phyloP scores from a whole-genome alignment of 1,140 invertebrate species.

The Drosophila gunungcola region DNA sequence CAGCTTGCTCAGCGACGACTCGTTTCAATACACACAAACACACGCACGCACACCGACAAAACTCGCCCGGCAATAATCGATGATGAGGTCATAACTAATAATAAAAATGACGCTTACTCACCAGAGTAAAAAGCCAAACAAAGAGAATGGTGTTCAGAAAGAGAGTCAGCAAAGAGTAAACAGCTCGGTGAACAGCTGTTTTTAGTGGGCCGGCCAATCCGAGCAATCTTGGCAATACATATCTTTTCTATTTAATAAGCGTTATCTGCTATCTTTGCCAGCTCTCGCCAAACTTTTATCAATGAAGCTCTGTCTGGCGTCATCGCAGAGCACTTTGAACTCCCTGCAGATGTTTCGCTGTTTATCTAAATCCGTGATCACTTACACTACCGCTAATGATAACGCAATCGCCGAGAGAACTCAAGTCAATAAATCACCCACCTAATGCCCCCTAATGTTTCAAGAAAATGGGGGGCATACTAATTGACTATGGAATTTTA shows the following conservation, averaged over 20 bases:
- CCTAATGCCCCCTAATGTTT: constrained; percentile 30
- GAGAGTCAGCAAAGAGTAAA: constrained; percentile 6
- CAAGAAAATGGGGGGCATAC: constrained; percentile 1
- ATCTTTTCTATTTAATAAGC: constrained; percentile 21
- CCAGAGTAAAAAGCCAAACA: constrained; percentile 42
- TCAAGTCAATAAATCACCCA: constrained; percentile 46
- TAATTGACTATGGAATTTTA: constrained; percentile 41
- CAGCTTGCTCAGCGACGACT: constrained; percentile 62
- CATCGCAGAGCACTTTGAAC: constrained; percentile 59
- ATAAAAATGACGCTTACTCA: constrained; percentile 80
- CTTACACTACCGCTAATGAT: neutral
- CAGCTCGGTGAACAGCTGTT: constrained; percentile 61
- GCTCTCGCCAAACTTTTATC: constrained; percentile 52
- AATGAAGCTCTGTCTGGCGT: constrained; percentile 46
- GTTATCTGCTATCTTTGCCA: constrained; percentile 31
- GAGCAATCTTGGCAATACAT: constrained; percentile 36
- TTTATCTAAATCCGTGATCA: constrained; percentile 9
- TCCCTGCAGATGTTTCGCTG: constrained; percentile 11
- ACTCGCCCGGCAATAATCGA: constrained; percentile 78
- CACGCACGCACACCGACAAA: constrained; percentile 27
- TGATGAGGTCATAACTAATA: constrained; percentile 85
- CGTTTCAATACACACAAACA: constrained; percentile 72
- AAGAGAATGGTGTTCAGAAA: constrained; percentile 47
- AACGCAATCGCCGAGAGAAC: neutral
- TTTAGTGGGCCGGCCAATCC: constrained; percentile 59